phyloP scores from a whole-genome alignment of 64 coral and sea anemone species.

The Pocillopora verrucosa region DNA sequence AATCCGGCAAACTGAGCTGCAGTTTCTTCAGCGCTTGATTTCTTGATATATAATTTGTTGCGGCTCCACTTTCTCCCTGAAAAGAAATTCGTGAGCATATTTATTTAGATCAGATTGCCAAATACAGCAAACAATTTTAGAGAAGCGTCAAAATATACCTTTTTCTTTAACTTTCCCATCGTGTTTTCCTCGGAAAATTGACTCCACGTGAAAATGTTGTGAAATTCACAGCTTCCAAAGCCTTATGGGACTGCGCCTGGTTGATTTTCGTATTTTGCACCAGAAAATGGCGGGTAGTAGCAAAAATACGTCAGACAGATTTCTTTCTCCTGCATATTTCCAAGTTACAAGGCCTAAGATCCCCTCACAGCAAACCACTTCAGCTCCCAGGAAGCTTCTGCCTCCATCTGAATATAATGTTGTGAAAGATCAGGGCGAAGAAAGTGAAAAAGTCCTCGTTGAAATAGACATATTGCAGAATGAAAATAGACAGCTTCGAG shows the following conservation, averaged over 20 bases:
- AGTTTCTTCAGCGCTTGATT: constrained; percentile 94
- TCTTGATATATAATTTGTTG: constrained; percentile 79
- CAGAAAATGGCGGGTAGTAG: constrained; percentile 70
- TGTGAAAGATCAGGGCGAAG: constrained; percentile 15
- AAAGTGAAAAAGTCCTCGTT: not conserved
- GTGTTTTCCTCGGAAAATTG: not conserved
- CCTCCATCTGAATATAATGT: constrained; percentile 54
- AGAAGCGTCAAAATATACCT: constrained; percentile 27
- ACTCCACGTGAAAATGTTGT: constrained; percentile 48
- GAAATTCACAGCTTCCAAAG: not conserved
- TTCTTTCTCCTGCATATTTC: constrained; percentile 75
- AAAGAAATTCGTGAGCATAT: not conserved
- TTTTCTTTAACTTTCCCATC: constrained; percentile 77
- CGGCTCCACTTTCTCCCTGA: constrained; percentile 90
- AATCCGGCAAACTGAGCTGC: constrained; percentile 92
- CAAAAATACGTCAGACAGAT: constrained; percentile 27
- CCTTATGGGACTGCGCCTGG: constrained; percentile 57
- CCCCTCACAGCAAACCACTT: constrained; percentile 29
- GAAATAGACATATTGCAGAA: constrained; percentile 26
- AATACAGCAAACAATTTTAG: not conserved
- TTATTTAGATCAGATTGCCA: not conserved
- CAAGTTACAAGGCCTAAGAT: constrained; percentile 38
- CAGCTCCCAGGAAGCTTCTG: constrained; percentile 21
- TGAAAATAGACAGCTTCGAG: constrained; percentile 45
- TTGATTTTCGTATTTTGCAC: not conserved